These are phyloP conservation scores for Gallinago solitaria DNA, from an alignment of 2,797 vertebrate species.

Conservation along the genomic window DNA sequence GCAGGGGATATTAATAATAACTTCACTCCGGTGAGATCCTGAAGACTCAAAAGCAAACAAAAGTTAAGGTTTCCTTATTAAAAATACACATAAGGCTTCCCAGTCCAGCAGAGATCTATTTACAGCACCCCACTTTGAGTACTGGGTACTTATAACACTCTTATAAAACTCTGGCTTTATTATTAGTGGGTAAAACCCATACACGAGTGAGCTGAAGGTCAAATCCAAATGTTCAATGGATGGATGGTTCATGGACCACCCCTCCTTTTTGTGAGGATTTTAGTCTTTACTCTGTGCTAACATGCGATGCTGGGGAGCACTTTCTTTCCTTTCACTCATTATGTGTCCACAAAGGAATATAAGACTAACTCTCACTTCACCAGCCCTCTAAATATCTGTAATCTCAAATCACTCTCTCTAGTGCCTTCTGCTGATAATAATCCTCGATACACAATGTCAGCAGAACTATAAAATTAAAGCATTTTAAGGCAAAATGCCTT, in stretches of 20 bases:
- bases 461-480: background rate
- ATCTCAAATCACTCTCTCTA: background rate
- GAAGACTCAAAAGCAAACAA: background rate
- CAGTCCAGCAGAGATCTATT: constrained; percentile 18
- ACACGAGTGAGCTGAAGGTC: background rate
- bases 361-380: background rate
- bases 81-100: background rate
- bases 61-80: background rate
- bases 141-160: background rate
- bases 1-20: background rate
- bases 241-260: background rate
- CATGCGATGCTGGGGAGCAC: background rate
- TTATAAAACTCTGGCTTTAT: background rate
- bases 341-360: background rate
- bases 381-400: background rate
- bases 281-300: background rate
- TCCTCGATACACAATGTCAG: background rate
- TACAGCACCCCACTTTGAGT: background rate
- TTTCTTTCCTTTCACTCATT: background rate
- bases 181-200: background rate
- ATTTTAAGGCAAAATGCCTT: background rate
- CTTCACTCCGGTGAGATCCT: background rate
- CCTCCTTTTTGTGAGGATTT: background rate
- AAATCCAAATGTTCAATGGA: background rate
- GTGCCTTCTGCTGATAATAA: background rate